A percentile compares a stretch with the other conserved stretches of the same genome.
phyloP scores from a whole-genome alignment of 1,140 invertebrate species.

The Papilio dardanus region DNA sequence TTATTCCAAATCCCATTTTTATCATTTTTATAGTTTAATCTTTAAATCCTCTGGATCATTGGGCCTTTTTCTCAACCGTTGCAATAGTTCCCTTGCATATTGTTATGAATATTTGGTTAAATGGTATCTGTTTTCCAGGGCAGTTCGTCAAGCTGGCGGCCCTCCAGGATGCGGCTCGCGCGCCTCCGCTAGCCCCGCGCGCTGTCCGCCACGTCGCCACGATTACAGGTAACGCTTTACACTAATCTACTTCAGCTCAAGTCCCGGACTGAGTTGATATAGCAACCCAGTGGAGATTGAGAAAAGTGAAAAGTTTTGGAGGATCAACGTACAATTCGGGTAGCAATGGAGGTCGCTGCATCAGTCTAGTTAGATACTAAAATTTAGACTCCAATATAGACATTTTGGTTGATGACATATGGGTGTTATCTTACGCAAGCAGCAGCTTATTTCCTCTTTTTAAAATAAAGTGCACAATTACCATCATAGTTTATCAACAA shows the following conservation, averaged over 20 bases:
- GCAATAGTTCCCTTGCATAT: not conserved
- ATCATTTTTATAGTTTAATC: no score
- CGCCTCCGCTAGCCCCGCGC: slow-evolving; percentile 80
- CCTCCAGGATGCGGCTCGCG: slow-evolving; percentile 81
- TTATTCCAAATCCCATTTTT: no score
- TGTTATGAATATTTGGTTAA: not conserved
- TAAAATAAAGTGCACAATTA: not conserved
- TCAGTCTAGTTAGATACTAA: no score
- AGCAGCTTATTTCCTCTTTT: not conserved
- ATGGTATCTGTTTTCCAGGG: slow-evolving; percentile 52
- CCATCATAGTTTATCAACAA: not conserved
- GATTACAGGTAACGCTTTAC: slow-evolving; percentile 69
- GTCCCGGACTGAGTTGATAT: no score
- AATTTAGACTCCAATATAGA: no score
- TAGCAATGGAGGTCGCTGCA: no score
- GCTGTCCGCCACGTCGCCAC: slow-evolving; percentile 76
- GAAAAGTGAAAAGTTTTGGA: no score
- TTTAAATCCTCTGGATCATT: not conserved
- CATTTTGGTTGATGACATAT: no score
- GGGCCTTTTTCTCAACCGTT: not conserved
- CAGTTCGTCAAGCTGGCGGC: slow-evolving; percentile 82
- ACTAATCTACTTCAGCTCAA: not conserved
- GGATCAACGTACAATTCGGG: no score
- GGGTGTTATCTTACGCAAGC: no score
- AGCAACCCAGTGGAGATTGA: no score